Conservation (phyloP, 2,797 vertebrate genomes). For the Onychomys arenicola region DNA sequence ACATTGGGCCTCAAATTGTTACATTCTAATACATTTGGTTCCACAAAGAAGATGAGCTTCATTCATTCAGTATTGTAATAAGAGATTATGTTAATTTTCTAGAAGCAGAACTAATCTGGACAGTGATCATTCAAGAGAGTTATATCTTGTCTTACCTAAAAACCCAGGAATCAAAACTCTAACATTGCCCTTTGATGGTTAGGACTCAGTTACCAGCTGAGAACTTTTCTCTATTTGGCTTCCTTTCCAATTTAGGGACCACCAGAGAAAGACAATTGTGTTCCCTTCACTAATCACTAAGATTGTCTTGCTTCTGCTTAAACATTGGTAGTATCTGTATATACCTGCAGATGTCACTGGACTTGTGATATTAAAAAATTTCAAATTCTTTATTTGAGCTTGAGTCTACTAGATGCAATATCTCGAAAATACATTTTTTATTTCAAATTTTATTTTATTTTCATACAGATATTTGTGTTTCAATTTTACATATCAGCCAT, state of each 20-base stretch:
- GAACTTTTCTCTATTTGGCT: background rate
- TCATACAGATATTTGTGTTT: too few species aligned
- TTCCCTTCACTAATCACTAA: background rate
- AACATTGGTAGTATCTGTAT: background rate
- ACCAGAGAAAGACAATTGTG: background rate
- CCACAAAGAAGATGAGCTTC: background rate
- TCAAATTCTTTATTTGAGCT: background rate
- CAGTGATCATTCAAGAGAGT: background rate
- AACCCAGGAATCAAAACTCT: background rate
- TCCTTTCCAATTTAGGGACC: background rate
- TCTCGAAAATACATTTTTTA: rapidly evolving
- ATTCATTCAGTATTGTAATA: background rate
- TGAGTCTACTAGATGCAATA: background rate
- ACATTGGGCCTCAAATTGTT: background rate
- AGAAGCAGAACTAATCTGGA: background rate
- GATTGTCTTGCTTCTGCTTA: background rate
- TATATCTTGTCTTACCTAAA: background rate
- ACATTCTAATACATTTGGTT: background rate
- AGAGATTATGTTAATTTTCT: background rate
- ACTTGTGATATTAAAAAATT: background rate
- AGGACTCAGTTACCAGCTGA: background rate
- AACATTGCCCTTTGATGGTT: background rate
- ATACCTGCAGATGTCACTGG: background rate
- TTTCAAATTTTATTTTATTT: too few species aligned
- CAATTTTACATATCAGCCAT: too few species aligned